Conservation (phyloP, 1,140 invertebrate genomes). For the Lysiphlebus fabarum region DNA sequence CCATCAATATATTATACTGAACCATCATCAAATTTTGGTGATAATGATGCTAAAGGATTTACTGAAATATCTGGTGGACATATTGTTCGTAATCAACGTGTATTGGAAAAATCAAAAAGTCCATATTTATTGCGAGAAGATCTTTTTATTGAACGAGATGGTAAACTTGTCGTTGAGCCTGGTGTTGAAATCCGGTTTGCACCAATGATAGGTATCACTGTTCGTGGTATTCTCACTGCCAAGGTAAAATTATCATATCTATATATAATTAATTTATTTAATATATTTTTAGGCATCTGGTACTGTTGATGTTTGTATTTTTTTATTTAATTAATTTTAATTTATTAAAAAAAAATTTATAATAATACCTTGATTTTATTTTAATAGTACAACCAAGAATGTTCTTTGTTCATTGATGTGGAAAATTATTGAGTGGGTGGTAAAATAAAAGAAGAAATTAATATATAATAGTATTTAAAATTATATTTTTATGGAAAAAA, state of each 20-base stretch:
- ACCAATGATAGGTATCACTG: constrained; percentile 86
- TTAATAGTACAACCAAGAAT: constrained; percentile 27
- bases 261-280: constrained; percentile 13
- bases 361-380: too few species aligned
- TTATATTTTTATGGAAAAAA: too few species aligned
- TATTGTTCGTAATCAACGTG: constrained; percentile 54
- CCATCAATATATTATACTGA: constrained; percentile 52
- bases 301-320: neutral
- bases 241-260: constrained; percentile 66
- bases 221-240: constrained; percentile 80
- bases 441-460: neutral
- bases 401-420: constrained; percentile 38
- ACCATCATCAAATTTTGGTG: constrained; percentile 25
- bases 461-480: neutral
- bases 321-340: constrained; percentile 3
- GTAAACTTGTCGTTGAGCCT: constrained; percentile 76
- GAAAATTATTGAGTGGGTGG: constrained; percentile 15
- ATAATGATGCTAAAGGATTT: constrained; percentile 31
- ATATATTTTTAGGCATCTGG: neutral
- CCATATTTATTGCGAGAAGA: constrained; percentile 79
- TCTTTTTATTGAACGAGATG: constrained; percentile 71
- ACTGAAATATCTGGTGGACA: constrained; percentile 64
- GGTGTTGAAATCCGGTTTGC: constrained; percentile 83
- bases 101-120: constrained; percentile 59
- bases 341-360: neutral